Evolutionary conservation across 2,888 invertebrate genomes (phyloP), one percentile per base, ranked within the genome.

Genomic region (Mythimna loreyi): DNA sequence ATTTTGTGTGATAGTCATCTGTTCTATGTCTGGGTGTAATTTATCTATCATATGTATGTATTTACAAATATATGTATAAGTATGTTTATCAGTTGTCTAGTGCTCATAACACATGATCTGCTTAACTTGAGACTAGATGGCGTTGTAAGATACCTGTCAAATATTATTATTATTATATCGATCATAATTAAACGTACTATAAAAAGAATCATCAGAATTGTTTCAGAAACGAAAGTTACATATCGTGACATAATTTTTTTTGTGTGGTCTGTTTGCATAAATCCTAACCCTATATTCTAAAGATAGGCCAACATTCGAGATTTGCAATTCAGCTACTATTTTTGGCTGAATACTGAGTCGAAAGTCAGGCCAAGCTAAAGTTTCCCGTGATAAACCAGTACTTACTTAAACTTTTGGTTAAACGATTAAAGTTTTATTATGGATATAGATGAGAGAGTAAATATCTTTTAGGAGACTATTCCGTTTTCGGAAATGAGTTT

Each of bases 371-470:
- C 23, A 63, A 50, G 60, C 52, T 30, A 40, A 73, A 78, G 66
- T 78, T 78, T 67, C 0, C 7, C 60, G 58, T 43, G 63, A 78
- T 78, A 61, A 66, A 69, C 64, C 33, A 28, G 50, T 36, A 72
- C 52, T 72, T 78, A 73, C 56, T 78, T 67, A 52, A 73, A 74
- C 53, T 78, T 78, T 58, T 36, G 11, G 36, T 16, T n/a, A 30
- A 74, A 28, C 43, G 52, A 78, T 78, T 74, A 49, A 74, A 78
- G 57, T 78, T 66, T 55, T 55, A 53, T n/a, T 64, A 21, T 52
- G 59, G 47, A 73, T 68, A 66, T 78, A 49, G 21, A 53, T 66
- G 55, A n/a, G n/a, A n/a, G n/a, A n/a, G n/a, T n/a, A n/a, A n/a
- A n/a, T n/a, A n/a, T n/a, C n/a, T n/a, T n/a, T 53, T 49, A 36